phyloP scores from a whole-genome alignment of 1,140 invertebrate genomes.

The Acromyrmex charruanus region DNA sequence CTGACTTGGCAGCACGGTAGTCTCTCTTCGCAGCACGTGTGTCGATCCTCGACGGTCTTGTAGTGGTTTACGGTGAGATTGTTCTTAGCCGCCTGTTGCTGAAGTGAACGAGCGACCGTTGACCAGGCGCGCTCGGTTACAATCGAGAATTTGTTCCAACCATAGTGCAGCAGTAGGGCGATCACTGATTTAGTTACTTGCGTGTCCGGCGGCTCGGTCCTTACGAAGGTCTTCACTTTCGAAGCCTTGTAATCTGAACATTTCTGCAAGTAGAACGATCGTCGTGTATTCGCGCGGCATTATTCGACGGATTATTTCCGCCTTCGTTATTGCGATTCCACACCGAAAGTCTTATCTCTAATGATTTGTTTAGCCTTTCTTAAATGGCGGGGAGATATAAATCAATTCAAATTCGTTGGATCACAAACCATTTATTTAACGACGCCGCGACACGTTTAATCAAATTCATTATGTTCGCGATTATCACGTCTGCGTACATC shows the following conservation, averaged over 20 bases:
- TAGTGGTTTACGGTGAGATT: conserved; percentile 94
- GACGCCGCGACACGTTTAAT: neutral
- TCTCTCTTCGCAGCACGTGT: conserved; percentile 92
- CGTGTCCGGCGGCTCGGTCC: conserved; percentile 97
- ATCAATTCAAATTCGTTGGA: conserved; percentile 4
- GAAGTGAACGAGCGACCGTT: conserved; percentile 92
- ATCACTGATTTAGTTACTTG: conserved; percentile 98
- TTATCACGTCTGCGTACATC: neutral
- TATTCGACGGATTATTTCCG: neutral
- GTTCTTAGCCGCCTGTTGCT: conserved; percentile 90
- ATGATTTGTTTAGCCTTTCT: conserved; percentile 2
- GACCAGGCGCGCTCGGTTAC: conserved; percentile 94
- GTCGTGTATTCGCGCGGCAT: neutral
- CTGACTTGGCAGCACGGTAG: conserved; percentile 91
- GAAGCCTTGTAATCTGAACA: conserved; percentile 96
- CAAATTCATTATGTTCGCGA: neutral
- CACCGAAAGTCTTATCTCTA: conserved; percentile 4
- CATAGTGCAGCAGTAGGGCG: conserved; percentile 94
- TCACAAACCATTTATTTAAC: too few species aligned
- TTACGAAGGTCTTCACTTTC: conserved; percentile 95
- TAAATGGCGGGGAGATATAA: neutral
- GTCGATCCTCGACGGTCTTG: conserved; percentile 89
- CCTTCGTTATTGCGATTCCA: neutral
- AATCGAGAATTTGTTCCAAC: conserved; percentile 97
- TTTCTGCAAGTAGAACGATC: conserved; percentile 90